Percentiles rank a stretch among this genome's conserved stretches.
These are phyloP conservation scores for Entomyzon cyanotis DNA, from an alignment of 2,113 vertebrate species.

Conservation along the genomic window DNA sequence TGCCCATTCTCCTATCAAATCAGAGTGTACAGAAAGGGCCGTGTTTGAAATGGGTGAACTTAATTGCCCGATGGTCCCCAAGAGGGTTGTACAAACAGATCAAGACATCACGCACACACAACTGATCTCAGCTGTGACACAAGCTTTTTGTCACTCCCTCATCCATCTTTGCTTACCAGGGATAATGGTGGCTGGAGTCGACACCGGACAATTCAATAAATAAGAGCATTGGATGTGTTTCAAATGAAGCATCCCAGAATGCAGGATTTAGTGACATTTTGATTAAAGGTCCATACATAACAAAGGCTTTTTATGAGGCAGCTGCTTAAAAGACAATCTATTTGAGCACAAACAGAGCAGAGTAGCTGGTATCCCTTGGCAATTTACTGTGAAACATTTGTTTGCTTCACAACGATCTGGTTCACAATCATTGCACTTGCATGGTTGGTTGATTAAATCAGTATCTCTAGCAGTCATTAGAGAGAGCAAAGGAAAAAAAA, in stretches of 20 bases:
- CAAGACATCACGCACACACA: slow-evolving; percentile 71
- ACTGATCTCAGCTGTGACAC: slow-evolving; percentile 45
- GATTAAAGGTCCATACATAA: slow-evolving; percentile 52
- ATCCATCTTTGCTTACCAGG: slow-evolving; percentile 69
- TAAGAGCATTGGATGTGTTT: slow-evolving; percentile 29
- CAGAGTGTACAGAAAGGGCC: slow-evolving; percentile 50
- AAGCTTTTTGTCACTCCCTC: slow-evolving; percentile 61
- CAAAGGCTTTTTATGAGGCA: slow-evolving; percentile 36
- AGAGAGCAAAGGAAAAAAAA: slow-evolving; percentile 19
- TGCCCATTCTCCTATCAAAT: slow-evolving; percentile 72
- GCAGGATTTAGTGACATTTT: slow-evolving; percentile 43
- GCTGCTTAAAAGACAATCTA: slow-evolving; percentile 59
- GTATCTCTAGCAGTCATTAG: slow-evolving; percentile 25
- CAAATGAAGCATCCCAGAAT: slow-evolving; percentile 53
- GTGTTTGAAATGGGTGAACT: slow-evolving; percentile 67
- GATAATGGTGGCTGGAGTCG: slow-evolving; percentile 41
- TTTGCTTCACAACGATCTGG: slow-evolving; percentile 48
- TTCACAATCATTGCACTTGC: slow-evolving; percentile 39
- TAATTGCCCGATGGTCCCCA: slow-evolving; percentile 73
- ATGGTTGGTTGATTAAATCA: slow-evolving; percentile 56
- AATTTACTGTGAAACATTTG: slow-evolving; percentile 62
- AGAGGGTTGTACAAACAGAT: slow-evolving; percentile 74
- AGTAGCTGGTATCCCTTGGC: slow-evolving; percentile 34
- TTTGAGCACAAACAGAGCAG: slow-evolving; percentile 46
- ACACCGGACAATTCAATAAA: slow-evolving; percentile 56